Conservation (phyloP, 2,797 vertebrate genomes). For the Gephyroberyx darwinii region DNA sequence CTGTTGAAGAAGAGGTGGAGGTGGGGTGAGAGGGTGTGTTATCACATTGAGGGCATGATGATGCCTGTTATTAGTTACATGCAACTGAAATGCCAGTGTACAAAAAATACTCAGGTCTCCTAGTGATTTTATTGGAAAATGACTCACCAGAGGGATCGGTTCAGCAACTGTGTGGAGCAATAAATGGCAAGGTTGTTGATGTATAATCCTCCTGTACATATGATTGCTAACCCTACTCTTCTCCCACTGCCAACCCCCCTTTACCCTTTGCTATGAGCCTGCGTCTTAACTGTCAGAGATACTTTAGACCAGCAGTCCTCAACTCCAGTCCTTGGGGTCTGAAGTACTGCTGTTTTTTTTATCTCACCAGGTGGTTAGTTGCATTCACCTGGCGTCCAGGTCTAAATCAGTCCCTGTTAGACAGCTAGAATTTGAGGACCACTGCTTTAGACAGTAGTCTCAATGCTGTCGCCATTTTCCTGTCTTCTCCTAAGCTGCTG, state of each 20-base stretch:
- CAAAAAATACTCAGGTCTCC: background rate
- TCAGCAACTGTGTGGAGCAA: conserved; percentile 2
- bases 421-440: too few relatives aligned
- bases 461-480: background rate
- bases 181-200: conserved; percentile 24
- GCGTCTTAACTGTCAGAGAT: background rate
- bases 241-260: background rate
- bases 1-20: conserved; percentile 47
- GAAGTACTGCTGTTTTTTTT: too few relatives aligned
- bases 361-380: too few relatives aligned
- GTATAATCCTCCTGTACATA: background rate
- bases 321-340: too few relatives aligned
- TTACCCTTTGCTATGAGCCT: background rate
- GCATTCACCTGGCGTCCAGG: too few relatives aligned
- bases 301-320: too few relatives aligned
- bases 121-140: conserved; percentile 4
- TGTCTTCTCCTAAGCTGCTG: background rate
- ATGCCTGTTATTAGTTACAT: conserved; percentile 12
- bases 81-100: conserved; percentile 4
- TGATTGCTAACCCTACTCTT: background rate
- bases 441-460: background rate
- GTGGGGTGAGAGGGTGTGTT: conserved; percentile 36
- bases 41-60: conserved; percentile 43
- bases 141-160: background rate
- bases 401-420: too few relatives aligned